Percentiles rank a stretch among this genome's conserved stretches.
Evolutionary conservation across 2,113 vertebrate genomes (phyloP).

Genomic region (Dasyprocta punctata): DNA sequence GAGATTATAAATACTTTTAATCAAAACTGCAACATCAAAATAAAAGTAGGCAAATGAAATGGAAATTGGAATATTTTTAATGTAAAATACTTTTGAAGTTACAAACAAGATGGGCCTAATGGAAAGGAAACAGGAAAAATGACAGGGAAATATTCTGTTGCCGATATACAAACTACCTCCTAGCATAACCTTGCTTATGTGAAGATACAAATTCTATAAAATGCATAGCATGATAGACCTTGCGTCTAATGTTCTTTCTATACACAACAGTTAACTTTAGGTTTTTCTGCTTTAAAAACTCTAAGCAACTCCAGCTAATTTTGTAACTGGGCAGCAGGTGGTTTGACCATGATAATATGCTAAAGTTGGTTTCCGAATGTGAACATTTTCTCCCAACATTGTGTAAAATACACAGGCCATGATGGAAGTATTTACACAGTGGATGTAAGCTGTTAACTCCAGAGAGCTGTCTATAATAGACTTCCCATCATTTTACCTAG

Average conservation of each 20-base stretch:
- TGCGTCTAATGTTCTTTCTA: not conserved
- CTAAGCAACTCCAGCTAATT: not conserved
- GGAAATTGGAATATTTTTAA: constrained; percentile 31
- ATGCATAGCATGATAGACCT: not conserved
- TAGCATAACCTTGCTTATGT: not conserved
- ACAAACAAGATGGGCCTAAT: not conserved
- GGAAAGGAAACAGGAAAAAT: not conserved
- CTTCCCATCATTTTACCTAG: not conserved
- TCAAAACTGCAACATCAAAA: not conserved
- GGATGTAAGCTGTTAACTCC: not conserved
- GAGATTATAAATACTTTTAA: constrained; percentile 33
- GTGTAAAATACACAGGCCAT: not conserved
- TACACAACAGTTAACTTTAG: not conserved
- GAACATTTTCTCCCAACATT: not conserved
- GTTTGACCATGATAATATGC: not conserved
- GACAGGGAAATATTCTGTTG: not conserved
- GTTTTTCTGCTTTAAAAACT: not conserved
- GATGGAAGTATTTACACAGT: not conserved
- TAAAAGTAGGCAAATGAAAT: constrained; percentile 10
- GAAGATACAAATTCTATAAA: not conserved
- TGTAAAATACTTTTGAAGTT: constrained; percentile 20
- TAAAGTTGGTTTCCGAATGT: not conserved
- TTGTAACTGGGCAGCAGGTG: not conserved
- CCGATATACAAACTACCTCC: not conserved
- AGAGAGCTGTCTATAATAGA: not conserved